Evolutionary conservation across 1,140 invertebrate genomes (phyloP), one percentile per base, ranked within the genome.

Genomic region (Tyrophagus putrescentiae): DNA sequence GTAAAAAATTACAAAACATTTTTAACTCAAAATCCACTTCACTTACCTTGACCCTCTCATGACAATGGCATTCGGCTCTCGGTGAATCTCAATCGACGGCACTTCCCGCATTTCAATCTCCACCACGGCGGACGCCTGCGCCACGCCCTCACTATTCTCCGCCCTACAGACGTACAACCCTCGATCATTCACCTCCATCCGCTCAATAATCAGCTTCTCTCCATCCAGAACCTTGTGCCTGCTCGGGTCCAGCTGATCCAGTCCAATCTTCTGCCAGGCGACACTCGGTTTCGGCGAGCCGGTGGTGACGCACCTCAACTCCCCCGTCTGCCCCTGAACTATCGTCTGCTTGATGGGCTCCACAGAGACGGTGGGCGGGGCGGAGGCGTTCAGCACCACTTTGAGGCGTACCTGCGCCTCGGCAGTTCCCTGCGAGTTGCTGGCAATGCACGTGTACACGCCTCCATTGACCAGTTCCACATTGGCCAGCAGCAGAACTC

Each of bases 41-140:
- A 29, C 1, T 23, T 59, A 59, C 57, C 57, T 81, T 5, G 76
- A 77, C 39, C 87, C 87, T 57, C 67, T 61, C 0, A 71, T 68
- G 0, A 85, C 76, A 0, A 75, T 76, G 69, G 84, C 80, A 9
- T 76, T 72, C 9, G 75, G 72, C 52, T 75, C 70, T 1, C 89
- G 88, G 70, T 84, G 83, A 11, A 96, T 75, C 67, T 84, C 81
- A 56, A 95, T 71, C 36, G 73, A 69, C 4, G 92, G 90, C 6
- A 75, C 67, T 75, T 90, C 86, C 42, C 87, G 80, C 64, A 80
- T 78, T 77, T 90, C 87, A 64, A 96, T 83, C 72, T 89, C 85
- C 36, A 95, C 76, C 64, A 80, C 79, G 0, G 83, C 79, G 60
- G 80, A 82, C n/a, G 77, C 77, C 66, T 83, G 79, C 41, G 77